Conservation (phyloP, 2,888 invertebrate genomes). For the Caenorhabditis afra region DNA sequence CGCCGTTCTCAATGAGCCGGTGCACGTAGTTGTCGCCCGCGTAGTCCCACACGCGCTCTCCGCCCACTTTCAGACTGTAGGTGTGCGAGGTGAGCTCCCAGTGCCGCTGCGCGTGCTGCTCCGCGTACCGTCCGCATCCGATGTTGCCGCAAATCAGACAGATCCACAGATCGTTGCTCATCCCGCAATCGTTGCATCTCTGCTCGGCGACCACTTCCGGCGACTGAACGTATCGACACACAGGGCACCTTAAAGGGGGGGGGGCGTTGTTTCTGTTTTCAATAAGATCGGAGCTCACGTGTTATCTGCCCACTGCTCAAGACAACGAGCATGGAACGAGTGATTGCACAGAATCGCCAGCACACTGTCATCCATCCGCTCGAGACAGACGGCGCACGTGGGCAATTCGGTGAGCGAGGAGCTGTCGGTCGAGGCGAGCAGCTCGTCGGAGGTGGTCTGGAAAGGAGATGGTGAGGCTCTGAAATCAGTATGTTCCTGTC, state of each 20-base stretch:
- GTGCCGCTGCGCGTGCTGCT: constrained; percentile 95
- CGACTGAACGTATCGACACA: constrained; percentile 92
- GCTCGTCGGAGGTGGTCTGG: constrained; percentile 56
- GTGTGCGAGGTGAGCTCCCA: constrained; percentile 96
- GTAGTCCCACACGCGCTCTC: constrained; percentile 98
- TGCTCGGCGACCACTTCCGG: constrained; percentile 85
- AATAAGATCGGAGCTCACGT: constrained; percentile 81
- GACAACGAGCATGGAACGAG: constrained; percentile 95
- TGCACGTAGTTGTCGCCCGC: constrained; percentile 98
- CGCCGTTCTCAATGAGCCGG: constrained; percentile 87
- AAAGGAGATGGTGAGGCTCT: constrained; percentile 11
- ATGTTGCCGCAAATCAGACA: constrained; percentile 98
- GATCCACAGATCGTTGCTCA: constrained; percentile 89
- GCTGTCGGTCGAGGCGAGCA: constrained; percentile 68
- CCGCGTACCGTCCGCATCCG: constrained; percentile 93
- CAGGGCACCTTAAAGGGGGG: constrained; percentile 86
- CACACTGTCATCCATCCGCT: constrained; percentile 93
- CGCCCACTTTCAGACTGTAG: constrained; percentile 90
- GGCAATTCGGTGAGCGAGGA: constrained; percentile 87
- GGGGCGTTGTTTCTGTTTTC: background rate
- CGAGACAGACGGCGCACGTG: constrained; percentile 95
- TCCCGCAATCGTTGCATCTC: constrained; percentile 86
- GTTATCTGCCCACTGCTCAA: constrained; percentile 96
- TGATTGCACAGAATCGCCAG: constrained; percentile 98
- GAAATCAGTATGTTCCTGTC: too few species aligned